phyloP scores from a whole-genome alignment of 2,797 vertebrate species.

The Melopsittacus undulatus region DNA sequence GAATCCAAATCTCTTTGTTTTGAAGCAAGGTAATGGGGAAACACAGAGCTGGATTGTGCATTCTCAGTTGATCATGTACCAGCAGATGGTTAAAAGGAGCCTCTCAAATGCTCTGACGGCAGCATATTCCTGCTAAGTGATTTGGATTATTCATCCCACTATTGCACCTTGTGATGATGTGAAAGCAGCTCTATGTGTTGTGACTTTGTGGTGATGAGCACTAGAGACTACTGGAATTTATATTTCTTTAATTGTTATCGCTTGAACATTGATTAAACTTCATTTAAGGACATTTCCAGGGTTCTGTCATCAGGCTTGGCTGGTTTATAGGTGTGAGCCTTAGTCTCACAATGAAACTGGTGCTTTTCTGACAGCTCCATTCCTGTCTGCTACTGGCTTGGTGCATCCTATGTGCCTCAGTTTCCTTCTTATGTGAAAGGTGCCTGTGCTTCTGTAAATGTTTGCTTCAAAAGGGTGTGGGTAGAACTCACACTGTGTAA shows the following conservation, averaged over 20 bases:
- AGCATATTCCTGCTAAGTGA: neutral
- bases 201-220: neutral
- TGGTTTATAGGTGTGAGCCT: neutral
- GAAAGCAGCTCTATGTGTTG: slow-evolving; percentile 2
- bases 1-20: neutral
- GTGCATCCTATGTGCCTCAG: neutral
- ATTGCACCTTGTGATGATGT: neutral
- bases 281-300: neutral
- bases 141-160: slow-evolving; percentile 10
- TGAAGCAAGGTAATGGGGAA: neutral
- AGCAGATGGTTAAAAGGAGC: slow-evolving; percentile 13
- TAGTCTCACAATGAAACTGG: neutral
- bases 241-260: neutral
- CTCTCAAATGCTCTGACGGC: neutral
- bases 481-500: neutral
- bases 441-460: neutral
- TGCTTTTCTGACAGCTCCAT: neutral
- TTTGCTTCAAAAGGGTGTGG: neutral
- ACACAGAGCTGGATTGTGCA: neutral
- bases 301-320: neutral
- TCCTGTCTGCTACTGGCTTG: neutral
- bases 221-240: neutral
- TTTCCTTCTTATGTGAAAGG: neutral
- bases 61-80: neutral
- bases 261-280: slow-evolving; percentile 4